Evolutionary conservation across 2,888 invertebrate species (phyloP).

Genomic region (Philaethria dido): DNA sequence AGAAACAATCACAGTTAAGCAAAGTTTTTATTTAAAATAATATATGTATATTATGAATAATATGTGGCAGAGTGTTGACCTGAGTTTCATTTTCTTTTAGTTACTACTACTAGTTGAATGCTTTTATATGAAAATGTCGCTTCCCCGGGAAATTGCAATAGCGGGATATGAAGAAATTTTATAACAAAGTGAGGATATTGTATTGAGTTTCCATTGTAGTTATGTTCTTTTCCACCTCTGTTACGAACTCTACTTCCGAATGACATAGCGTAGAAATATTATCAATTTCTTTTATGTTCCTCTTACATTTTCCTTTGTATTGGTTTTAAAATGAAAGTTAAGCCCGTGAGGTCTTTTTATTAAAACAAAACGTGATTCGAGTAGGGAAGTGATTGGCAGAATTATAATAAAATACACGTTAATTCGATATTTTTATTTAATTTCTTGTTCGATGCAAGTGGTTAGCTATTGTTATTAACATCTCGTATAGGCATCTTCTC

Average conservation of each 20-base stretch:
- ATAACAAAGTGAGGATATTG: slow-evolving; percentile 42
- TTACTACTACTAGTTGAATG: slow-evolving; percentile 15
- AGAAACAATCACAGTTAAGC: too few species aligned
- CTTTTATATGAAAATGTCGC: slow-evolving; percentile 37
- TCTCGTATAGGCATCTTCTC: too few species aligned
- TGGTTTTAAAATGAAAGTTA: background rate
- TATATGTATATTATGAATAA: background rate
- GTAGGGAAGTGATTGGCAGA: too few species aligned
- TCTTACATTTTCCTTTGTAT: background rate
- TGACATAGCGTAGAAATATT: slow-evolving; percentile 19
- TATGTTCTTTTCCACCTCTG: slow-evolving; percentile 23
- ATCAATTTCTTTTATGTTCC: background rate
- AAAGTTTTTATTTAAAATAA: too few species aligned
- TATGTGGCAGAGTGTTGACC: background rate
- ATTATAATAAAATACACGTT: too few species aligned
- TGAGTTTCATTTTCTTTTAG: background rate
- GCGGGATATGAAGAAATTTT: slow-evolving; percentile 39
- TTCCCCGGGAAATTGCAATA: slow-evolving; percentile 38
- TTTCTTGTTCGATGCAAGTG: too few species aligned
- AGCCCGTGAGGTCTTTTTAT: too few species aligned
- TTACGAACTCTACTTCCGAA: slow-evolving; percentile 31
- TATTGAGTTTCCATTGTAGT: slow-evolving; percentile 37
- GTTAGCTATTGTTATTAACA: too few species aligned
- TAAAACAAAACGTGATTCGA: too few species aligned
- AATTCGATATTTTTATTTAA: too few species aligned